A percentile compares a stretch with the other conserved stretches of the same genome.
Evolutionary conservation across 2,888 invertebrate species (phyloP).

Genomic region (Drosophila parthenogenetica): DNA sequence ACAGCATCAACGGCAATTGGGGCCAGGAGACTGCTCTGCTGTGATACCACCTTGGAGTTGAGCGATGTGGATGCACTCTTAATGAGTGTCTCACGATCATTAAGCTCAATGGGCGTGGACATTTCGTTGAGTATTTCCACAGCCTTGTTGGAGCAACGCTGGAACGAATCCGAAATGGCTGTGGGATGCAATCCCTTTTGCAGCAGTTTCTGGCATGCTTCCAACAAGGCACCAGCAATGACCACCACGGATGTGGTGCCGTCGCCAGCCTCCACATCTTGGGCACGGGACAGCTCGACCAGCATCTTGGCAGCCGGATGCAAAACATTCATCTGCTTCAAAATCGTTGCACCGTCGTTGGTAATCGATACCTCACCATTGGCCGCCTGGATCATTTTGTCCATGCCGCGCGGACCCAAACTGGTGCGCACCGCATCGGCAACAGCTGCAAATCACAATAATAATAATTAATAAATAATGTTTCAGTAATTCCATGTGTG

Average conservation of each 20-base stretch:
- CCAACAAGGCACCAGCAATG: slow-evolving; percentile 97
- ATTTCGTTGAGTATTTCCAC: slow-evolving; percentile 91
- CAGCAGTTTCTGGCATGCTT: slow-evolving; percentile 96
- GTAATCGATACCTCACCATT: slow-evolving; percentile 99
- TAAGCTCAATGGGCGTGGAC: slow-evolving; percentile 93
- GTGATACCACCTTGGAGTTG: slow-evolving; percentile 99
- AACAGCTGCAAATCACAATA: slow-evolving; percentile 89
- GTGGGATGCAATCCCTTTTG: slow-evolving; percentile 98
- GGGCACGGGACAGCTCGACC: slow-evolving; percentile 98
- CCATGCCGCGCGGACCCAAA: slow-evolving; percentile 99
- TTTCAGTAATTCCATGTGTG: not conserved
- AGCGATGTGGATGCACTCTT: slow-evolving; percentile 99
- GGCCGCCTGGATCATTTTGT: slow-evolving; percentile 99
- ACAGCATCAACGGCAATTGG: slow-evolving; percentile 99
- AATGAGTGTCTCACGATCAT: slow-evolving; percentile 93
- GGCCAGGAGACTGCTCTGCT: slow-evolving; percentile 97
- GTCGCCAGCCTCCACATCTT: slow-evolving; percentile 99
- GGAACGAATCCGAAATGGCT: slow-evolving; percentile 98
- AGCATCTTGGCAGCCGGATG: slow-evolving; percentile 99
- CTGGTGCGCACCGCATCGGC: slow-evolving; percentile 99
- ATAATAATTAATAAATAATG: not conserved
- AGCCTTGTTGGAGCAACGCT: slow-evolving; percentile 87
- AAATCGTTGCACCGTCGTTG: slow-evolving; percentile 99
- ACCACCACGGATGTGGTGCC: slow-evolving; percentile 99
- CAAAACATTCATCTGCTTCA: slow-evolving; percentile 99